These are phyloP conservation scores for Lepeophtheirus salmonis DNA, from an alignment of 1,140 invertebrate genomes.

Conservation along the genomic window DNA sequence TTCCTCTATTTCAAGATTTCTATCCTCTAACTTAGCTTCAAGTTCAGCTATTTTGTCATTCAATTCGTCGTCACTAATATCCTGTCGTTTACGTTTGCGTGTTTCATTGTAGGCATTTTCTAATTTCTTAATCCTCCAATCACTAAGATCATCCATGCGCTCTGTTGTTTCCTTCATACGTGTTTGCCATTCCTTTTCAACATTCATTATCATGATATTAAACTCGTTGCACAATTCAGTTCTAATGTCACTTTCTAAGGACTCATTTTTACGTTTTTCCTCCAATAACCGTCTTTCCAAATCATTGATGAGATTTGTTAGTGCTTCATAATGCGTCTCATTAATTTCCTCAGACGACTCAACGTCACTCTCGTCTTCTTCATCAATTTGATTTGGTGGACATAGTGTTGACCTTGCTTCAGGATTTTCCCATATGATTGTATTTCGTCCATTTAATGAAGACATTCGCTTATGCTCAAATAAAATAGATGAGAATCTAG, in stretches of 20 bases:
- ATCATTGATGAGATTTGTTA: conserved; percentile 20
- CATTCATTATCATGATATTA: conserved; percentile 21
- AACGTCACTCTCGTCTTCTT: background rate
- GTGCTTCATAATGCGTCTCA: conserved; percentile 17
- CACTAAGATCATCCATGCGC: background rate
- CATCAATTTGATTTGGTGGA: background rate
- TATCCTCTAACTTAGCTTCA: conserved; percentile 2
- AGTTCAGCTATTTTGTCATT: background rate
- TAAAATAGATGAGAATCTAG: conserved; percentile 18
- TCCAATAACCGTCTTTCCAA: conserved; percentile 20
- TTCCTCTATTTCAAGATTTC: background rate
- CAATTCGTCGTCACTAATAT: background rate
- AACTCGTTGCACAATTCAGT: conserved; percentile 22
- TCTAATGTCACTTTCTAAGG: conserved; percentile 20
- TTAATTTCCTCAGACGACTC: background rate
- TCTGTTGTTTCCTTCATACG: conserved; percentile 5
- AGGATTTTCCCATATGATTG: conserved; percentile 12
- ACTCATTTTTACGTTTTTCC: conserved; percentile 21
- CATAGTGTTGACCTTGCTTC: background rate
- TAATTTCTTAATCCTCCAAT: conserved; percentile 7
- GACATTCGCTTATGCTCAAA: conserved; percentile 12
- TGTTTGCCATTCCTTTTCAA: conserved; percentile 22
- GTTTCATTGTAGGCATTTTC: background rate
- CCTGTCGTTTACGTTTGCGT: conserved; percentile 4
- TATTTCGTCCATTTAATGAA: background rate